These are phyloP conservation scores for Neotoxoptera formosana DNA, from an alignment of 1,140 invertebrate genomes.

Conservation along the genomic window DNA sequence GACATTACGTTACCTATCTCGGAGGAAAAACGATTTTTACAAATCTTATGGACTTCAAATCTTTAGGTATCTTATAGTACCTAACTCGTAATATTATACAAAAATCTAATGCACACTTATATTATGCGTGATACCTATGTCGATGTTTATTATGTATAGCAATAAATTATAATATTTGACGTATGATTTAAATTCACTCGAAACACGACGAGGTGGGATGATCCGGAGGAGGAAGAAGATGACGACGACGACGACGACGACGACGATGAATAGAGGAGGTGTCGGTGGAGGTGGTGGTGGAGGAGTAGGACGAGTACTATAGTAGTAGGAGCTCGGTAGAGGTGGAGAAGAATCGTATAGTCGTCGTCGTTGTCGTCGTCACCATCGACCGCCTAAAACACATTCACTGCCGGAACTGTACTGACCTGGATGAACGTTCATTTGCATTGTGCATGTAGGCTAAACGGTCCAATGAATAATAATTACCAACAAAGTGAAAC, in stretches of 20 bases:
- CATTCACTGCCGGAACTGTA: conserved; percentile 58
- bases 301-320: neutral
- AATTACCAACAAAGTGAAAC: conserved; percentile 58
- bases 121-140: neutral
- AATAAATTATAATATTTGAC: neutral
- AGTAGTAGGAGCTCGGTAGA: neutral
- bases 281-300: neutral
- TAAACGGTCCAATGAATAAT: conserved; percentile 58
- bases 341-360: conserved; percentile 7
- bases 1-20: neutral
- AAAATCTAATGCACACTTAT: neutral
- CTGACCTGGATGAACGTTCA: conserved; percentile 58
- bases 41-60: neutral
- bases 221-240: neutral
- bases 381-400: conserved; percentile 3
- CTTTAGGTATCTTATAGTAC: neutral
- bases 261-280: no score
- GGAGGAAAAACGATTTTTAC: neutral
- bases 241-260: neutral
- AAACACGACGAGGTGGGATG: neutral
- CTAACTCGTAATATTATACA: neutral
- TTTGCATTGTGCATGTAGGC: conserved; percentile 58
- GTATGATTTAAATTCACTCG: neutral
- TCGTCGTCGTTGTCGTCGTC: neutral
- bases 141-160: neutral